Evolutionary conservation across 2,113 vertebrate species (phyloP), one percentile per base, ranked within the genome.

Genomic region (Macrotus californicus): DNA sequence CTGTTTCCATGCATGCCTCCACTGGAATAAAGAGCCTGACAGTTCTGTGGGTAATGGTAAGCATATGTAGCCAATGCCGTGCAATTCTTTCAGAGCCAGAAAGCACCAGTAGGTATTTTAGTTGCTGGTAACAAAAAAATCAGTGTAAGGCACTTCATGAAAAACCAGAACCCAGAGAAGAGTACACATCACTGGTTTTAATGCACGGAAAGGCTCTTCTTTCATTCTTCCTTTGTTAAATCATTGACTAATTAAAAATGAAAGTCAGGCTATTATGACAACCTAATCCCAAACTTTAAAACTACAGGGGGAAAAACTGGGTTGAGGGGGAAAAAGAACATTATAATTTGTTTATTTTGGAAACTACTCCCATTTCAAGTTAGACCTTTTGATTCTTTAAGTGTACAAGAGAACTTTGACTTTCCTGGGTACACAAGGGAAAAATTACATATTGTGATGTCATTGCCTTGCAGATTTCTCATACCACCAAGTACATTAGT

Each of bases 1-100:
- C 97, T 96, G 94, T 87, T 97, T 98, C 98, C 98, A 98, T 97
- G 93, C 93, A 95, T 97, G 98, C 97, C 97, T 98, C 98, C 95
- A 91, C 79, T 98, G 96, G 97, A 98, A 98, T 97, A 98, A 97
- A 97, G 96, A 96, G 54, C 95, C 97, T 98, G 98, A 98, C 97
- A 97, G 98, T 97, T 98, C 97, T 97, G 84, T 2, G 95, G 97
- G 97, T 98, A 98, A 98, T 98, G 97, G 98, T 98, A 98, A 98
- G 98, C 98, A 98, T 95, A 98, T 98, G 98, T 95, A 98, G 96
- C 0, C 31, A 97, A 98, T 96, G 95, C 96, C 97, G 92, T 95
- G 91, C 94, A 97, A 97, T 94, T 96, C 94, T 95, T 96, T 98
- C 93, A 98, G 97, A 98, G 97, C 97, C 97, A 98, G 97, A 98